Conservation (phyloP, 2,797 vertebrate genomes). For the Poecilia picta region DNA sequence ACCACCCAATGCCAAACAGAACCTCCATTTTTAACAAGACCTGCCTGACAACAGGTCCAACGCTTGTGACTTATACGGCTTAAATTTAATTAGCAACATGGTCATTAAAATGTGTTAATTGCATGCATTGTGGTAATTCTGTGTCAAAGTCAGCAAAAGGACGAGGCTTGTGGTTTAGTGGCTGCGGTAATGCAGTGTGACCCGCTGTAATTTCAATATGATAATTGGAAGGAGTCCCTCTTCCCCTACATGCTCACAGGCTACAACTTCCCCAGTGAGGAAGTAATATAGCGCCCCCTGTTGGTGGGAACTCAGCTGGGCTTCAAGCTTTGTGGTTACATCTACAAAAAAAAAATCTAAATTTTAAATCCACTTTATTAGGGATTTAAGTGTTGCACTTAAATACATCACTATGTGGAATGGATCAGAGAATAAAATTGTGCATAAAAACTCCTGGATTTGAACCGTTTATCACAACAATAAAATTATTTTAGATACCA, state of each 20-base stretch:
- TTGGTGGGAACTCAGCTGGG: constrained; percentile 61
- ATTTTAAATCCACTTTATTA: background rate
- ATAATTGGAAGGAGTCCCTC: constrained; percentile 68
- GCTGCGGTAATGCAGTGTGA: constrained; percentile 64
- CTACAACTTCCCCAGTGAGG: constrained; percentile 32
- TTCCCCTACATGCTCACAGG: background rate
- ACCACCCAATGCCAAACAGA: background rate
- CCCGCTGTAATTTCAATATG: constrained; percentile 68
- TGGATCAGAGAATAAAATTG: background rate
- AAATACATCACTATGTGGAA: background rate
- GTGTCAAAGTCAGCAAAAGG: constrained; percentile 73
- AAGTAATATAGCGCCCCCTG: constrained; percentile 77
- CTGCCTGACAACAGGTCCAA: constrained; percentile 28
- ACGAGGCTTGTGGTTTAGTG: constrained; percentile 51
- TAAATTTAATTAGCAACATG: constrained; percentile 70
- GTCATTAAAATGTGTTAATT: constrained; percentile 77
- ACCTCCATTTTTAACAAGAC: constrained; percentile 5
- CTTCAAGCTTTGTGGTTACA: constrained; percentile 15
- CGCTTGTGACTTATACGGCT: constrained; percentile 52
- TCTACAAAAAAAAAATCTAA: background rate
- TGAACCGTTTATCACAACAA: background rate
- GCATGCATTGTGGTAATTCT: constrained; percentile 67
- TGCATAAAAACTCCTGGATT: background rate
- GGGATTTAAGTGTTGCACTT: background rate
- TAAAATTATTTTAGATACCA: background rate